Base-by-base conservation (phyloP, 2,888 invertebrate genomes). In the Dryocosmus kuriphilus region DNA sequence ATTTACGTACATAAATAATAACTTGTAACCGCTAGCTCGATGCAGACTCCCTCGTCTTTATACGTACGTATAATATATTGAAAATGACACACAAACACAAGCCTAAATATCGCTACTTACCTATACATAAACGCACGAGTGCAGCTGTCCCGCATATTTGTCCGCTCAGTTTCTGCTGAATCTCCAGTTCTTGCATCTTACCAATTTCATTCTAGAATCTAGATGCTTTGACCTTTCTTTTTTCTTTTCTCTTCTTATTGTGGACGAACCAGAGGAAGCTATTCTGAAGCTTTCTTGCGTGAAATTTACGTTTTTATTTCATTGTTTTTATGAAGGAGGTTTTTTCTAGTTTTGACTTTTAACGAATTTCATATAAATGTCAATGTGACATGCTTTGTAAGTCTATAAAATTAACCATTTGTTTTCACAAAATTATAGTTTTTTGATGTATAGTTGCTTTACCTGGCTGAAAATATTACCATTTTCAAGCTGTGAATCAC, bases 71-170 rank as follows among this genome's bases (percentile, higher is more conserved):
- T 7, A 60, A 38, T 75, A 61, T 7, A 60, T 30, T 73, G 19
- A 30, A 62, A 71, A 71, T 71, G 71, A 71, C 51, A 71, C 32
- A 71, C 71, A 71, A 71, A 32, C 51, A 71, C 30, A 51, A 71
- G 11, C 32, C 22, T 51, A 19, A 55, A 30, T 71, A 30, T 51
- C 51, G 30, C 27, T 24, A 61, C 4, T 11, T 32, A 60, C n/a
- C 11, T 19, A 46, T 60, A 51, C 16, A 7, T 14, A 11, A 0
- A 71, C 16, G 57, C 73, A 46, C 67, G 57, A 81, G 75, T 75
- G 85, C 89, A 89, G 89, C 89, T 89, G 89, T 88, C 89, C 89
- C 89, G 88, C 89, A 89, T 88, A 83, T 71, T 81, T 65, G n/a
- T n/a, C n/a, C n/a, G 79, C 78, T 81, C 77, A 71, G 75, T 77